These are phyloP conservation scores for Saturnia japonica DNA, from an alignment of 2,888 invertebrate genomes.

Conservation along the genomic window DNA sequence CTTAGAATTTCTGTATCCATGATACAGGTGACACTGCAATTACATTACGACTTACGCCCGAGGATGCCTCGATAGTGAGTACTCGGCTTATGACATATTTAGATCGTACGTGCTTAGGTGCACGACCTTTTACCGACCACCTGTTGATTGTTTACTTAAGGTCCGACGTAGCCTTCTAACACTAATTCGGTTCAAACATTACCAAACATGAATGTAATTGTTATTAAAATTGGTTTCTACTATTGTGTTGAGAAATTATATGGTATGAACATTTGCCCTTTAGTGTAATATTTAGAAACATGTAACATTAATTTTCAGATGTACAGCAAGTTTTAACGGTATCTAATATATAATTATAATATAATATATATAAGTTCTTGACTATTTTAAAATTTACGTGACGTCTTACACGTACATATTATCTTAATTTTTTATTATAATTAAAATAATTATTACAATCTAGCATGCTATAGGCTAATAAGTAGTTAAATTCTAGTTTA, in stretches of 20 bases:
- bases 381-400: background rate
- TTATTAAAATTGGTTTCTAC: conserved; percentile 5
- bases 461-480: background rate
- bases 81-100: conserved; percentile 27
- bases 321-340: background rate
- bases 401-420: background rate
- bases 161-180: conserved; percentile 18
- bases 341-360: too few species aligned
- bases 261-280: background rate
- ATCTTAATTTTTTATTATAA: background rate
- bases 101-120: conserved; percentile 36
- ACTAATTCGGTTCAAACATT: conserved; percentile 15
- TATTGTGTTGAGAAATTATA: conserved; percentile 1
- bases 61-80: background rate
- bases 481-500: background rate
- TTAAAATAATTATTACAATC: background rate
- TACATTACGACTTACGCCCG: background rate
- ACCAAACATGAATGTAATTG: conserved; percentile 14
- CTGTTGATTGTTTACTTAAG: conserved; percentile 46
- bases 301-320: background rate
- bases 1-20: too few species aligned
- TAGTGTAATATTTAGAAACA: background rate
- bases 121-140: conserved; percentile 36
- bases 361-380: too few species aligned
- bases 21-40: too few species aligned